Conservation (phyloP, 2,888 invertebrate species). For the Apantesis nais region DNA sequence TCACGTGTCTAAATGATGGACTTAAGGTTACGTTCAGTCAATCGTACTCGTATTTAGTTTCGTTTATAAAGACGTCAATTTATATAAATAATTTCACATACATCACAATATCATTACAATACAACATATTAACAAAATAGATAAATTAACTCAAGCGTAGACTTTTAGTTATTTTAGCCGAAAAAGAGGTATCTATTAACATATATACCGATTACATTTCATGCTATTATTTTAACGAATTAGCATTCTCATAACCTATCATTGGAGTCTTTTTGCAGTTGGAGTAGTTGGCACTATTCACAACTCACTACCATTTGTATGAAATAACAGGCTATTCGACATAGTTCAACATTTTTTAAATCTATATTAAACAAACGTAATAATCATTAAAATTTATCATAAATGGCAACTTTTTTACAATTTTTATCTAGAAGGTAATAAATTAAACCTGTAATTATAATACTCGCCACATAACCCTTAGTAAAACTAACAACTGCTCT, state of each 20-base stretch:
- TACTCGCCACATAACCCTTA: constrained; percentile 15
- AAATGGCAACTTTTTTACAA: constrained; percentile 6
- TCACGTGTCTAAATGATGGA: constrained; percentile 22
- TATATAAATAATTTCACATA: constrained; percentile 35
- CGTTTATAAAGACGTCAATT: constrained; percentile 41
- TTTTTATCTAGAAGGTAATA: constrained; percentile 10
- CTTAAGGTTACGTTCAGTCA: neutral
- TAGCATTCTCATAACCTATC: constrained; percentile 2
- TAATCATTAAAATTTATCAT: neutral
- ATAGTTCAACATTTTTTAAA: neutral
- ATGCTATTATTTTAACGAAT: constrained; percentile 7
- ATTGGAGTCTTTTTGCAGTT: constrained; percentile 11
- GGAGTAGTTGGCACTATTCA: constrained; percentile 9
- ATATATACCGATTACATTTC: neutral
- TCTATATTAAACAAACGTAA: neutral
- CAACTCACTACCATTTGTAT: neutral
- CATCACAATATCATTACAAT: too few species aligned
- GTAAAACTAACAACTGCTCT: constrained; percentile 16
- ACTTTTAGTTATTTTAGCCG: neutral
- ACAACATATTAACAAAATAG: too few species aligned
- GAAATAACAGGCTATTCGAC: constrained; percentile 1
- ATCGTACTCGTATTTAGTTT: constrained; percentile 20
- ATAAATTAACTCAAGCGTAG: neutral
- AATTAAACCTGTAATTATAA: constrained; percentile 24
- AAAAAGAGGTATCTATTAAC: neutral